These are phyloP conservation scores for Octonoba sinensis DNA, from an alignment of 2,888 invertebrate species.

Conservation along the genomic window DNA sequence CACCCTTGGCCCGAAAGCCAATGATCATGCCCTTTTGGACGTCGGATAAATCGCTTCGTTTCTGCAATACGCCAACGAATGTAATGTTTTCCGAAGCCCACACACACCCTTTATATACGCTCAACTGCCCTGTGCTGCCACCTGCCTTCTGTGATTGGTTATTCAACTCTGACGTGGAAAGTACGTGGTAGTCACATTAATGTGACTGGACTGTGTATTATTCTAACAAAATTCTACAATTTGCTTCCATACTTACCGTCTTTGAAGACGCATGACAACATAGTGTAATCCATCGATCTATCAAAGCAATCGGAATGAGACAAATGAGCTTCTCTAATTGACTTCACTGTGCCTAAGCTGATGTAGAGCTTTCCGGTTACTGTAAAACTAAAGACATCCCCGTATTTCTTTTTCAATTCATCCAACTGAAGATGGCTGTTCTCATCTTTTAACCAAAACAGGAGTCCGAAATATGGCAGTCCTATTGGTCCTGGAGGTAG, in stretches of 20 bases:
- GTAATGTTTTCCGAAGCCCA: too few relatives aligned
- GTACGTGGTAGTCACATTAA: slow-evolving; percentile 14
- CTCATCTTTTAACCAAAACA: slow-evolving; percentile 56
- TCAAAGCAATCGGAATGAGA: too few relatives aligned
- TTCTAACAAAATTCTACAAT: too few relatives aligned
- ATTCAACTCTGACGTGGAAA: slow-evolving; percentile 16
- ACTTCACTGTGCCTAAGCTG: slow-evolving; percentile 22
- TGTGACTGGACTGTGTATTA: too few relatives aligned
- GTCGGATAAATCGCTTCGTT: too few relatives aligned
- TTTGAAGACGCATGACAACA: too few relatives aligned
- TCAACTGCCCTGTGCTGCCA: slow-evolving; percentile 20
- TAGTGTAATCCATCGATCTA: too few relatives aligned
- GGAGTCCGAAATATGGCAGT: slow-evolving; percentile 65
- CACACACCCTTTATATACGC: slow-evolving; percentile 15
- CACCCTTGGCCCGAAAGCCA: too few relatives aligned
- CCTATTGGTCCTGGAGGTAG: slow-evolving; percentile 65
- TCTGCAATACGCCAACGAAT: too few relatives aligned
- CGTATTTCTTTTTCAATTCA: slow-evolving; percentile 56
- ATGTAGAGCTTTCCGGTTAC: slow-evolving; percentile 26
- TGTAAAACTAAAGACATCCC: slow-evolving; percentile 60
- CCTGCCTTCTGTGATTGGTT: slow-evolving; percentile 25
- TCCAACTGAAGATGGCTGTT: slow-evolving; percentile 48
- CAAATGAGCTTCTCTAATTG: slow-evolving; percentile 21
- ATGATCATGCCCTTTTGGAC: too few relatives aligned
- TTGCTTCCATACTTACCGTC: too few relatives aligned